Evolutionary conservation across 2,888 invertebrate genomes (phyloP).

Genomic region (Amiota mariae): DNA sequence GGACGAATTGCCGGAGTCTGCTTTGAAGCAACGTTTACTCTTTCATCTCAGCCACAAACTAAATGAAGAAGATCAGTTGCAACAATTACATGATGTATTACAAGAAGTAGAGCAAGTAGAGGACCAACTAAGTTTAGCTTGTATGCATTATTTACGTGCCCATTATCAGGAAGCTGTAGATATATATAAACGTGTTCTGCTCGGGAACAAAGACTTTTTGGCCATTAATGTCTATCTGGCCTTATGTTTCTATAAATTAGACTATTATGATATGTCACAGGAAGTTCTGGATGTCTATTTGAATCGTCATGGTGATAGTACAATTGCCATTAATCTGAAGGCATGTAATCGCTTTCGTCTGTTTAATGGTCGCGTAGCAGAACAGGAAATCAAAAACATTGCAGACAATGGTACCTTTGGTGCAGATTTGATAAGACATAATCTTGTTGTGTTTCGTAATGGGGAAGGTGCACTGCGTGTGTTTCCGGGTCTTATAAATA

Average conservation of each 20-base stretch:
- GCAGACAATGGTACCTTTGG: conserved; percentile 87
- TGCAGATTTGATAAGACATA: conserved; percentile 94
- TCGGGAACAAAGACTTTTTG: conserved; percentile 94
- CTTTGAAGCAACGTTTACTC: conserved; percentile 83
- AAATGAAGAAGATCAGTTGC: conserved; percentile 87
- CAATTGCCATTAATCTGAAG: conserved; percentile 95
- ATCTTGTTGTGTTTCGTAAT: conserved; percentile 93
- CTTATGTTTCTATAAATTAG: conserved; percentile 97
- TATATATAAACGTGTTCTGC: conserved; percentile 93
- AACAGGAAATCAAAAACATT: conserved; percentile 89
- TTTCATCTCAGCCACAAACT: conserved; percentile 97
- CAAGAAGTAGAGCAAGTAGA: conserved; percentile 85
- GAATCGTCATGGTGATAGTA: conserved; percentile 92
- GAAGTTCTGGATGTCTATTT: conserved; percentile 96
- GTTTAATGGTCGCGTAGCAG: conserved; percentile 95
- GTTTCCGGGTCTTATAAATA: conserved; percentile 92
- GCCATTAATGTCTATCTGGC: conserved; percentile 98
- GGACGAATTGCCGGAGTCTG: conserved; percentile 79
- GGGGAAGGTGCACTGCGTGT: conserved; percentile 95
- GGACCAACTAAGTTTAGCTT: conserved; percentile 95
- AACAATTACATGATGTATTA: conserved; percentile 87
- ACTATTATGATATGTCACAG: conserved; percentile 98
- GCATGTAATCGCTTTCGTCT: conserved; percentile 83
- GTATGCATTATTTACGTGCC: conserved; percentile 94
- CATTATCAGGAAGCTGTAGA: conserved; percentile 99